A percentile compares a stretch with the other conserved stretches of the same genome.
Evolutionary conservation across 2,113 vertebrate genomes (phyloP).

Genomic region (Periophthalmus modestus): DNA sequence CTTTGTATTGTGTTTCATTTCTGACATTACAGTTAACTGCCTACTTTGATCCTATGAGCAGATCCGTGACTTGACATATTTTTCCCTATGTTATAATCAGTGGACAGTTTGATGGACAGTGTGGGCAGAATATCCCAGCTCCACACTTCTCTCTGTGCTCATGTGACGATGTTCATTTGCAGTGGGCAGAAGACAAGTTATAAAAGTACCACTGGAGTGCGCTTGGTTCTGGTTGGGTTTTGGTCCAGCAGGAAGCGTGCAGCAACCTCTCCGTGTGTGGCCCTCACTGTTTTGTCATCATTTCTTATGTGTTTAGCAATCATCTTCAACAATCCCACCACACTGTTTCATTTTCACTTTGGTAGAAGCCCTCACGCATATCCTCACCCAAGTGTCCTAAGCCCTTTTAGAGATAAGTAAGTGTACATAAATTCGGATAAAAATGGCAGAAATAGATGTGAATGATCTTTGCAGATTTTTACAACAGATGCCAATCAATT

Average conservation of each 20-base stretch:
- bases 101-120: constrained; percentile 45
- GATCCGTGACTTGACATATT: constrained; percentile 24
- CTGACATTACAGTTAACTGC: not conserved
- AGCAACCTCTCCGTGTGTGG: constrained; percentile 74
- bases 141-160: constrained; percentile 34
- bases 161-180: constrained; percentile 53
- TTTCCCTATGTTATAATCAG: constrained; percentile 41
- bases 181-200: constrained; percentile 28
- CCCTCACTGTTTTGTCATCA: constrained; percentile 76
- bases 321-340: constrained; percentile 71
- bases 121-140: constrained; percentile 30
- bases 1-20: not conserved
- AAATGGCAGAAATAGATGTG: constrained; percentile 18
- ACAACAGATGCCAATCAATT: not conserved
- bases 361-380: constrained; percentile 47
- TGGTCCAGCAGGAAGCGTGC: constrained; percentile 52
- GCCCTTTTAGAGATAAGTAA: constrained; percentile 46
- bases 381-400: constrained; percentile 33
- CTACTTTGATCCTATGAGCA: constrained; percentile 15
- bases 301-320: constrained; percentile 76
- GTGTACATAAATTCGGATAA: constrained; percentile 45
- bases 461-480: not conserved
- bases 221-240: constrained; percentile 48
- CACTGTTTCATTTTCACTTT: constrained; percentile 56
- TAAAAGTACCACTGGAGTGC: constrained; percentile 51